These are phyloP conservation scores for Phasia obesa DNA, from an alignment of 2,888 invertebrate genomes.

Conservation along the genomic window DNA sequence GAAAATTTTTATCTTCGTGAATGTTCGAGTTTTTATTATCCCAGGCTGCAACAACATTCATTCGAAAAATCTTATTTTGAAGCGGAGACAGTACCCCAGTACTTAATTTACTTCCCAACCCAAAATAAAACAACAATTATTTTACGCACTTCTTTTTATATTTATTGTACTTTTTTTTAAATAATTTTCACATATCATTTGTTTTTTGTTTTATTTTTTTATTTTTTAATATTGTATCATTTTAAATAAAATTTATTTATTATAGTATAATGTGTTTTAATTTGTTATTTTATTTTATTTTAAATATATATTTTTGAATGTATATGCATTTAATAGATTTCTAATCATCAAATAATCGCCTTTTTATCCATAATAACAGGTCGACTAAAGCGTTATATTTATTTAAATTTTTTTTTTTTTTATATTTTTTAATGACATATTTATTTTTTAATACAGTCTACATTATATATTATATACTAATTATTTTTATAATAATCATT, in stretches of 20 bases:
- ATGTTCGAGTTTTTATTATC: too few relatives aligned
- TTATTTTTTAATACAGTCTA: conserved; percentile 65
- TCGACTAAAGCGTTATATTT: conserved; percentile 59
- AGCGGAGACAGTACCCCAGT: too few relatives aligned
- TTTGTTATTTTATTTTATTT: conserved; percentile 31
- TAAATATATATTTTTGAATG: conserved; percentile 60
- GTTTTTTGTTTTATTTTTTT: conserved; percentile 6
- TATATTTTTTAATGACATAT: conserved; percentile 52
- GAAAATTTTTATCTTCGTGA: too few relatives aligned
- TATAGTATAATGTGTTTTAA: conserved; percentile 17
- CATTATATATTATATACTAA: conserved; percentile 52
- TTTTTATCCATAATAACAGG: conserved; percentile 66
- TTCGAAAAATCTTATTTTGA: too few relatives aligned
- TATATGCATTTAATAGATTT: conserved; percentile 68
- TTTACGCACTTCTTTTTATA: conserved; percentile 60
- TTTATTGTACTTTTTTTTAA: conserved; percentile 70
- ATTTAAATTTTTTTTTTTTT: too few relatives aligned
- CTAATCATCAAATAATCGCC: conserved; percentile 64
- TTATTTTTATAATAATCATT: conserved; percentile 28
- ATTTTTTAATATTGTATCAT: not conserved
- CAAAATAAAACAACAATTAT: conserved; percentile 46
- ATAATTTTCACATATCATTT: conserved; percentile 66
- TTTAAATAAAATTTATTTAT: too few relatives aligned
- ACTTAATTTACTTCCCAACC: too few relatives aligned
- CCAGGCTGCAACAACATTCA: too few relatives aligned